These are phyloP conservation scores for Pleuronectes platessa DNA, from an alignment of 2,113 vertebrate species.

Conservation along the genomic window DNA sequence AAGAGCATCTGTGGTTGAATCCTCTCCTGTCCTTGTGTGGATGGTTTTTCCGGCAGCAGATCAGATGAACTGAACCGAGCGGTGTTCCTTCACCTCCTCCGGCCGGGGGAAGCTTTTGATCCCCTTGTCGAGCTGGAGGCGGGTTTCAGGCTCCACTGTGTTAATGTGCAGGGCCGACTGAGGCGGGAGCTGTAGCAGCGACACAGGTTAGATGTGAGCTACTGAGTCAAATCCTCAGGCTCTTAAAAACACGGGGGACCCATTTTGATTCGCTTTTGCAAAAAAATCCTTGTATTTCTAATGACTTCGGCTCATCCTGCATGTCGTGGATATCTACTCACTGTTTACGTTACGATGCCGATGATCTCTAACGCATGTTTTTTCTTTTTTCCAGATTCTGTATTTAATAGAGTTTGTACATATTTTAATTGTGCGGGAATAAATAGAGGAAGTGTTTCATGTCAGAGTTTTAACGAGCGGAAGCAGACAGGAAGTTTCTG, in stretches of 20 bases:
- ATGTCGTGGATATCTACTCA: constrained; percentile 79
- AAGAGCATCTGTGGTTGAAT: constrained; percentile 45
- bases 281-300: constrained; percentile 38
- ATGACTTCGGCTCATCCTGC: constrained; percentile 74
- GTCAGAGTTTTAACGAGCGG: constrained; percentile 47
- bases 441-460: constrained; percentile 12
- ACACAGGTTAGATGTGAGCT: constrained; percentile 2
- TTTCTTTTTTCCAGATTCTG: constrained; percentile 37
- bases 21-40: constrained; percentile 22
- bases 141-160: constrained; percentile 11
- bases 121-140: not conserved
- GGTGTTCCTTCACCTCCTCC: not conserved
- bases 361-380: constrained; percentile 75
- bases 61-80: constrained; percentile 15
- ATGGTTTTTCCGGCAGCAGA: constrained; percentile 28
- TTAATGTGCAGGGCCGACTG: constrained; percentile 7
- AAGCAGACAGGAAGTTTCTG: constrained; percentile 34
- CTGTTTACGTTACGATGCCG: constrained; percentile 70
- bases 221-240: constrained; percentile 10
- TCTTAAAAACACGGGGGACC: constrained; percentile 20
- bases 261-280: constrained; percentile 43
- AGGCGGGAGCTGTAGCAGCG: constrained; percentile 31
- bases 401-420: constrained; percentile 67
- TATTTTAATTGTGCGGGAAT: constrained; percentile 43
- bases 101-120: constrained; percentile 1